phyloP scores from a whole-genome alignment of 2,888 invertebrate species.

The Aproaerema taeniolella region DNA sequence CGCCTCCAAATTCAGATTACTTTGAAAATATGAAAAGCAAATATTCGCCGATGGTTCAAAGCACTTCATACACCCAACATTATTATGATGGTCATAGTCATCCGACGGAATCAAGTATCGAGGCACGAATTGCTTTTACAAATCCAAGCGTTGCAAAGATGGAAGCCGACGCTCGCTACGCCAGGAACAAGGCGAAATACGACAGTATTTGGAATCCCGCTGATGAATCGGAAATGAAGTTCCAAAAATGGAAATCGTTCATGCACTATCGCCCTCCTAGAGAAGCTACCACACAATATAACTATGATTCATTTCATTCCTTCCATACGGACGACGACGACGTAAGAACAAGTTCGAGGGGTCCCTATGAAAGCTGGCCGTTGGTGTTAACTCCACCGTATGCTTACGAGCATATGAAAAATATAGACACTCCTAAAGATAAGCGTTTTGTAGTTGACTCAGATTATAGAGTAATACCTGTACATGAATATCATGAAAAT shows the following conservation, averaged over 20 bases:
- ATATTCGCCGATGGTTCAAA: no score
- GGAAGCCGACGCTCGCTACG: background rate
- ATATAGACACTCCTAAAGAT: no score
- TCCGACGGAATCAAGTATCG: no score
- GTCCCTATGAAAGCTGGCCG: conserved; percentile 48
- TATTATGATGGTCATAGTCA: no score
- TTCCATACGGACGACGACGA: conserved; percentile 52
- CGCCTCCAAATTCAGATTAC: no score
- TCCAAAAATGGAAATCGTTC: conserved; percentile 36
- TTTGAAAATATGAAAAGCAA: no score
- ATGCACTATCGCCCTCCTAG: conserved; percentile 38
- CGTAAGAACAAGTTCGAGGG: conserved; percentile 42
- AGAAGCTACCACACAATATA: conserved; percentile 21
- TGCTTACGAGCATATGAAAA: conserved; percentile 43
- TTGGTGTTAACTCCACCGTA: conserved; percentile 46
- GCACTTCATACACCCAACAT: no score
- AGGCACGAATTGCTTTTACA: background rate
- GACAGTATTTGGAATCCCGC: background rate
- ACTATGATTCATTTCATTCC: conserved; percentile 27
- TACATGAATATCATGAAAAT: conserved; percentile 41
- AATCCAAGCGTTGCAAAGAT: background rate
- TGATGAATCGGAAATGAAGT: conserved; percentile 4
- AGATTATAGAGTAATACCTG: conserved; percentile 41
- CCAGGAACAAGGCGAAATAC: background rate
- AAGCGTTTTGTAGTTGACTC: conserved; percentile 41